phyloP scores from a whole-genome alignment of 2,797 vertebrate genomes.

The Saxicola maurus region DNA sequence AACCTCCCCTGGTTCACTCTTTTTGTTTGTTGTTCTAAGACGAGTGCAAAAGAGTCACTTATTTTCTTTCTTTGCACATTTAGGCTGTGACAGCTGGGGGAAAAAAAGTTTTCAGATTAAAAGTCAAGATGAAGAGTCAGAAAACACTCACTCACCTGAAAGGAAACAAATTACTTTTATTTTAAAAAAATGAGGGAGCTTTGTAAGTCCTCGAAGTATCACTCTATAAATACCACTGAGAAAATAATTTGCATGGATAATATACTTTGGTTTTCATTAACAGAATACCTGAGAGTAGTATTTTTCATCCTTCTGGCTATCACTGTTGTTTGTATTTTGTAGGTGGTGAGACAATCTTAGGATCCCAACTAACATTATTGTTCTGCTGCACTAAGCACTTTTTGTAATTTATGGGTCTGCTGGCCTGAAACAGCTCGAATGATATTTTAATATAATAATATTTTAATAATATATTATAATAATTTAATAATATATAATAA shows the following conservation, averaged over 20 bases:
- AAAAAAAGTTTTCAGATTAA: background rate
- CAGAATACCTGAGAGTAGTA: background rate
- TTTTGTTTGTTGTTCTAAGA: constrained; percentile 14
- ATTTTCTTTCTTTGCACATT: background rate
- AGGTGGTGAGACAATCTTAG: background rate
- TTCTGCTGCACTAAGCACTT: background rate
- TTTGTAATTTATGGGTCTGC: background rate
- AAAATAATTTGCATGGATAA: background rate
- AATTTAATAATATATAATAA: background rate
- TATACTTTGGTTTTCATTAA: background rate
- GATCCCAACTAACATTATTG: background rate
- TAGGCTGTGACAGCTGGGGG: background rate
- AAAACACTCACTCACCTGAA: background rate
- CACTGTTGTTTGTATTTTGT: background rate
- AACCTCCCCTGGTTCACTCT: background rate
- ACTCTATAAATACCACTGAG: background rate
- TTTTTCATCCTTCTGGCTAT: background rate
- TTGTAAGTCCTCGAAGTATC: background rate
- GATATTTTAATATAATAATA: background rate
- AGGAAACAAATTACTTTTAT: background rate
- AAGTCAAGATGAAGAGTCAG: background rate
- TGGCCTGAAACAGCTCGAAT: background rate
- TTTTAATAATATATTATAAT: background rate
- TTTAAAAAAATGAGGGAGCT: background rate
- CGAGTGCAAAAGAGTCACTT: background rate